Percentiles rank a stretch among this genome's conserved stretches.
phyloP scores from a whole-genome alignment of 2,888 invertebrate genomes.

The Drosophila rellima region DNA sequence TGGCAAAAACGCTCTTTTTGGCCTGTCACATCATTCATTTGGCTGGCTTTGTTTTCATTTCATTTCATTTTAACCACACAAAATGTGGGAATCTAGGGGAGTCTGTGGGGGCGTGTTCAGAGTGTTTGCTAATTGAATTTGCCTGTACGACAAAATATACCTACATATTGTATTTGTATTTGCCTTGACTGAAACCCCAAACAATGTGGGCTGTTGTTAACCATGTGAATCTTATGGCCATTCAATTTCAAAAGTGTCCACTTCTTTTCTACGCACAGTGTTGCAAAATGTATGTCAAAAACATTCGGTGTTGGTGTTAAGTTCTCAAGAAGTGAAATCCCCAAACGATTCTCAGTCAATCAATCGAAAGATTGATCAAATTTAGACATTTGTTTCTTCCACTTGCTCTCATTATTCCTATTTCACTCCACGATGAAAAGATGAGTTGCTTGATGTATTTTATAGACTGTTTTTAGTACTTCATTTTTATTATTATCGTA shows the following conservation, averaged over 20 bases:
- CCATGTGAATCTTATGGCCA: conserved; percentile 38
- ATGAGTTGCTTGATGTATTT: conserved; percentile 2
- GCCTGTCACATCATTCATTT: conserved; percentile 50
- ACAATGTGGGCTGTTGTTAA: conserved; percentile 49
- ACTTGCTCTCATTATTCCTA: conserved; percentile 2
- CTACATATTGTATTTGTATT: conserved; percentile 25
- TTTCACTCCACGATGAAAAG: neutral
- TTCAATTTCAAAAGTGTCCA: conserved; percentile 11
- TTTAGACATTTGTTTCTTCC: neutral
- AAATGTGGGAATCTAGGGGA: conserved; percentile 11
- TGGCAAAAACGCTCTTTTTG: conserved; percentile 50
- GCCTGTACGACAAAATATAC: conserved; percentile 49
- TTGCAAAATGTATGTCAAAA: conserved; percentile 52
- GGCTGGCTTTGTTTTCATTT: conserved; percentile 52
- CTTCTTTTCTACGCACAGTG: conserved; percentile 9
- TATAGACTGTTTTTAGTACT: neutral
- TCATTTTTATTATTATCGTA: no score
- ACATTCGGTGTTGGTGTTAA: conserved; percentile 25
- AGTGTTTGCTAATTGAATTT: conserved; percentile 72
- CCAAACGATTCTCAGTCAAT: conserved; percentile 17
- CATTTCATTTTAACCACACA: conserved; percentile 1
- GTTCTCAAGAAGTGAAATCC: conserved; percentile 22
- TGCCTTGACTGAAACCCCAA: conserved; percentile 53
- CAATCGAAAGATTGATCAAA: neutral
- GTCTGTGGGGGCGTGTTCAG: conserved; percentile 56